phyloP scores from a whole-genome alignment of 2,888 invertebrate species.

The Drosophila buzzatii region DNA sequence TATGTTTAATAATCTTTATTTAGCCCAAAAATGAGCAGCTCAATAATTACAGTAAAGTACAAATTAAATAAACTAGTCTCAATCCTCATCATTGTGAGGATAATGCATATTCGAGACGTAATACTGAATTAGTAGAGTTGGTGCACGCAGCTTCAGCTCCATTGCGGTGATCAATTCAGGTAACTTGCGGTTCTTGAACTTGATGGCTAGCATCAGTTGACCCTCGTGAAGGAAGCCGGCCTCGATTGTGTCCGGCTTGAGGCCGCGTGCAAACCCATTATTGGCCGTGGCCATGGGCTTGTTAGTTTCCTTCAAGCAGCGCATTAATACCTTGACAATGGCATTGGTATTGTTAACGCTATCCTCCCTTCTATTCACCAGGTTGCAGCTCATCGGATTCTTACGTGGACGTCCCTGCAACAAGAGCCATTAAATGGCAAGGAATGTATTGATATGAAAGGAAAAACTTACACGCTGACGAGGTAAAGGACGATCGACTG shows the following conservation, averaged over 20 bases:
- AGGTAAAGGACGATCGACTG: background rate
- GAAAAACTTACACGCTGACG: constrained; percentile 16
- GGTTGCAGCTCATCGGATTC: background rate
- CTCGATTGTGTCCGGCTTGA: constrained; percentile 17
- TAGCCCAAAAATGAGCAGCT: background rate
- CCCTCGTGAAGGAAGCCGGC: background rate
- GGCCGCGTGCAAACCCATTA: constrained; percentile 25
- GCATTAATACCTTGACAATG: constrained; percentile 4
- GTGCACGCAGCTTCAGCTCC: constrained; percentile 14
- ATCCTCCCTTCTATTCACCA: background rate
- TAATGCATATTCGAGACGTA: background rate
- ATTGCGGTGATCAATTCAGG: constrained; percentile 15
- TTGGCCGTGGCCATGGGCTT: background rate
- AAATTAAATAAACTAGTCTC: background rate
- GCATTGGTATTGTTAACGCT: background rate
- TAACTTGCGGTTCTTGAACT: constrained; percentile 34
- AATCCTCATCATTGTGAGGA: background rate
- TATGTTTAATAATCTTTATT: background rate
- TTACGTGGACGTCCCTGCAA: constrained; percentile 13
- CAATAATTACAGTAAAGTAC: background rate
- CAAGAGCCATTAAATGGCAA: no score
- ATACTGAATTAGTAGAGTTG: constrained; percentile 13
- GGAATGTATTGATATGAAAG: background rate
- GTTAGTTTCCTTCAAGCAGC: background rate
- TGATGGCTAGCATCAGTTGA: background rate